Conservation (phyloP, 2,113 vertebrate genomes). For the Numenius arquata region DNA sequence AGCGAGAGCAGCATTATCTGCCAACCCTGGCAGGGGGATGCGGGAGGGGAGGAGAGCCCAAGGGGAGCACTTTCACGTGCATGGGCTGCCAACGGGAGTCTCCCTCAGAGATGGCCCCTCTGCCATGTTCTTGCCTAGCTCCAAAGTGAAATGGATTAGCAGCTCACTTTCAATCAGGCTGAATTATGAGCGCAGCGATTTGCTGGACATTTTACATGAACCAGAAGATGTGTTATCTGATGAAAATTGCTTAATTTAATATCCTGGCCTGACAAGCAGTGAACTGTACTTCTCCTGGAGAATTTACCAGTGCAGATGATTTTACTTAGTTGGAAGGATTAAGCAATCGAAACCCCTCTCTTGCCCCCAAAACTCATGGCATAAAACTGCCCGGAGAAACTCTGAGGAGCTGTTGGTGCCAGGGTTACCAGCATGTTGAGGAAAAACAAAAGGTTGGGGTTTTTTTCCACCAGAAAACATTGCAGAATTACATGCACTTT, state of each 20-base stretch:
- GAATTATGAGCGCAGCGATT: conserved; percentile 80
- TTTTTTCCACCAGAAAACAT: neutral
- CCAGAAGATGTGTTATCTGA: conserved; percentile 90
- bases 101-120: conserved; percentile 23
- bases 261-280: conserved; percentile 63
- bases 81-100: neutral
- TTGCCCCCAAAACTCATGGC: neutral
- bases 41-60: neutral
- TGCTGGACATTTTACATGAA: conserved; percentile 81
- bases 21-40: neutral
- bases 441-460: neutral
- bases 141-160: conserved; percentile 57
- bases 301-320: conserved; percentile 56
- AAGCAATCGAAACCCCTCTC: neutral
- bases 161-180: conserved; percentile 72
- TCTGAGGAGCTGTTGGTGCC: neutral
- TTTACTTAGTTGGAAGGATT: conserved; percentile 62
- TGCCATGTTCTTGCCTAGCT: conserved; percentile 35
- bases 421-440: neutral
- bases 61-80: neutral
- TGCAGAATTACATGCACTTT: neutral
- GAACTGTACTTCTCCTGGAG: conserved; percentile 57
- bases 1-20: neutral
- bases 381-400: neutral
- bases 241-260: conserved; percentile 79